These are phyloP conservation scores for Notamacropus eugenii DNA, from an alignment of 2,797 vertebrate species.

Conservation along the genomic window DNA sequence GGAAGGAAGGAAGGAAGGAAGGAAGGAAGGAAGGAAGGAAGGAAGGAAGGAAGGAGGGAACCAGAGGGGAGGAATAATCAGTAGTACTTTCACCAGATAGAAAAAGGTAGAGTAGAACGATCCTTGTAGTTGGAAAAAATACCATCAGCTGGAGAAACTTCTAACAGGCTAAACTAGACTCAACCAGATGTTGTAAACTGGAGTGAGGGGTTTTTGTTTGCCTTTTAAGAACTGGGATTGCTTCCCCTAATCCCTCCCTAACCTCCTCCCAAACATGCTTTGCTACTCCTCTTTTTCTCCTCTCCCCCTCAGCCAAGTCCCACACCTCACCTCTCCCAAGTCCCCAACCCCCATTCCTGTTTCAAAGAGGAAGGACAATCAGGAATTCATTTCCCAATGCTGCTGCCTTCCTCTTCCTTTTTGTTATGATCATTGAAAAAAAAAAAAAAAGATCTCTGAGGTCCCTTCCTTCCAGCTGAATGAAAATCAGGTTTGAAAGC, in stretches of 20 bases:
- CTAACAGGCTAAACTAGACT: background rate
- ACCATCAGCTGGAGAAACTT: background rate
- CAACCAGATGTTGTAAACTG: background rate
- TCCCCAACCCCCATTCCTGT: background rate
- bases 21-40: no score
- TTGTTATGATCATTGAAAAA: background rate
- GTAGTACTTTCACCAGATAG: no score
- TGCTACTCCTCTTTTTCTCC: background rate
- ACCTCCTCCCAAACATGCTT: background rate
- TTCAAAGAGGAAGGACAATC: background rate
- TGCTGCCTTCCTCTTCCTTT: background rate
- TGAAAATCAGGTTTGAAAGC: background rate
- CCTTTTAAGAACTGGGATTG: background rate
- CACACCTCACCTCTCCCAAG: background rate
- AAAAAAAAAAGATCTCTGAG: background rate
- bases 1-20: accelerated
- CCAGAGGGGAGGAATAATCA: background rate
- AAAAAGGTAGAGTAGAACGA: background rate
- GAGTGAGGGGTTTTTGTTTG: background rate
- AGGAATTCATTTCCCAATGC: background rate
- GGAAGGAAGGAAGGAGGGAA: accelerated
- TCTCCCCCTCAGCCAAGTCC: background rate
- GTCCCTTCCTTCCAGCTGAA: background rate
- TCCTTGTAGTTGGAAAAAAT: background rate
- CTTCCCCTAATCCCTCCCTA: background rate